Base-by-base conservation (phyloP, 2,113 vertebrate genomes). In the Lagenorhynchus albirostris region DNA sequence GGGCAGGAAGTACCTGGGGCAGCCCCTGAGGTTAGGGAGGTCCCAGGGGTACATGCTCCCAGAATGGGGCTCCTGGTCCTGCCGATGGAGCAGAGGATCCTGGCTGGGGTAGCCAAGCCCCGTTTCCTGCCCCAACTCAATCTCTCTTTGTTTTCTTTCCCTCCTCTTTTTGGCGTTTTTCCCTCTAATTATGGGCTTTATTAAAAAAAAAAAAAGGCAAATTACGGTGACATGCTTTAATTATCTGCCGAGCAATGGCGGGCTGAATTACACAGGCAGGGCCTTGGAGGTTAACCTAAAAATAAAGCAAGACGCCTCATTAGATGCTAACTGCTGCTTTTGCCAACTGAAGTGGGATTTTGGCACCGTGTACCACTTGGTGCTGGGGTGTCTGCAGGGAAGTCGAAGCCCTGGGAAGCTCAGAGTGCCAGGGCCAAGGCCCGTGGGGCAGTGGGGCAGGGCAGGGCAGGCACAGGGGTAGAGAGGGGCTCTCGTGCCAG, bases 191-290 rank as follows among this genome's bases (percentile, higher is more conserved):
- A 99, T 36, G 96, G 96, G 98, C 98, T 98, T 98, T 98, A 93
- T 89, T 14, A 50, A 50, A 47, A 47, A 93, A 94, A 98, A 92
- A 98, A 98, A 98, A 98, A 98, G 98, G 98, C 98, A 98, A 99
- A 99, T 99, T 99, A 99, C 98, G 98, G 98, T 98, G 99, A 99
- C 99, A 99, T 98, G 98, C 98, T 98, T 99, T 99, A 98, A 99
- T 99, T 99, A 99, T 99, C 98, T 97, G 65, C 97, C 96, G 80
- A 98, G 98, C 98, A 98, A 98, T 98, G 98, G 97, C 92, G 97
- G 98, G 98, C 98, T 98, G 99, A 99, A 98, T 98, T 98, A 98
- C 98, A 98, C 91, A 98, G 98, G 96, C 98, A 98, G 98, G 97
- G 98, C 98, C 98, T 98, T 89, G 68, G 98, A 98, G 98, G 98